Percentiles rank a stretch among this genome's conserved stretches.
phyloP scores from a whole-genome alignment of 2,113 vertebrate genomes.

The Indicator maculatus region DNA sequence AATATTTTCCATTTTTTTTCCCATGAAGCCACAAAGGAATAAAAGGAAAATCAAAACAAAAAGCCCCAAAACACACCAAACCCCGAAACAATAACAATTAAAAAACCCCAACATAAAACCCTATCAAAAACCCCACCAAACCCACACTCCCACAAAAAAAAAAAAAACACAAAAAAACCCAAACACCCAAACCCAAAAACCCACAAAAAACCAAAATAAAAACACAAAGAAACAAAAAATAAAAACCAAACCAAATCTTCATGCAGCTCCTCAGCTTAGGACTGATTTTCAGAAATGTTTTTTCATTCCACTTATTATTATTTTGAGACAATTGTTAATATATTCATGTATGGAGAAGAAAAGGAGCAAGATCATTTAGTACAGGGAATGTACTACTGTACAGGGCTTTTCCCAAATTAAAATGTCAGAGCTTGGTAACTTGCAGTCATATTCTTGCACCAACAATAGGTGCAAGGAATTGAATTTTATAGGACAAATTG shows the following conservation, averaged over 20 bases:
- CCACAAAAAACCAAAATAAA: too few species aligned
- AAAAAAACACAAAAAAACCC: too few species aligned
- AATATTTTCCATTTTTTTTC: not conserved
- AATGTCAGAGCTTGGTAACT: not conserved
- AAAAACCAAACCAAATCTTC: not conserved
- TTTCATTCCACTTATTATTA: not conserved
- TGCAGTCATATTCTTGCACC: not conserved
- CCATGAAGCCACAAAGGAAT: not conserved
- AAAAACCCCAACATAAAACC: too few species aligned
- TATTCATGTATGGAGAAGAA: not conserved
- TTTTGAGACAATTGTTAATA: not conserved
- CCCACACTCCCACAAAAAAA: too few species aligned
- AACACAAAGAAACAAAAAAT: too few species aligned
- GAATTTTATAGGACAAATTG: not conserved
- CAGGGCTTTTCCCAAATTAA: not conserved
- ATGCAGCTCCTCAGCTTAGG: not conserved
- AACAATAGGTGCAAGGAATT: not conserved
- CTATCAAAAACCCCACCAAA: too few species aligned
- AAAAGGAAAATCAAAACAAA: too few species aligned
- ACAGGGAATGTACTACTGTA: fast-evolving
- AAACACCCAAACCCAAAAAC: too few species aligned
- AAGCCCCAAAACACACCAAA: too few species aligned
- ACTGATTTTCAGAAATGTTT: not conserved
- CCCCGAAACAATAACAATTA: too few species aligned
- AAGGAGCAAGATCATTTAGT: not conserved